Percentiles rank a stretch among this genome's conserved stretches.
Conservation (phyloP, 2,888 invertebrate genomes). For the Ormyrus pomaceus region DNA sequence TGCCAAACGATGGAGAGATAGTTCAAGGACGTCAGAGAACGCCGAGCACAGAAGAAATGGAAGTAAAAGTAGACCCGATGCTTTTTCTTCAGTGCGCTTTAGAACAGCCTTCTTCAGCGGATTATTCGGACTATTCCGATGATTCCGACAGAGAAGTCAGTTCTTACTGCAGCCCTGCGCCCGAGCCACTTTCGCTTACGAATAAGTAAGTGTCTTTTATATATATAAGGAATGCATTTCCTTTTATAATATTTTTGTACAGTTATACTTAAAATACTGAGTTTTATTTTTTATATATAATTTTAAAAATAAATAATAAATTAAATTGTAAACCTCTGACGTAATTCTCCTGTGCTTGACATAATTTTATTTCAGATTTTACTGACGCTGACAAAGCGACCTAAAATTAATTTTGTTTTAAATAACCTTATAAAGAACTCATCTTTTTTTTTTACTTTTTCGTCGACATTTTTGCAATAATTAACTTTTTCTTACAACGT, state of each 20-base stretch:
- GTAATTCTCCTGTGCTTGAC: no score
- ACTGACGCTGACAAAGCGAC: background rate
- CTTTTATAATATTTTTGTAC: no score
- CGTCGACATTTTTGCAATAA: no score
- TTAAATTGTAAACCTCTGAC: no score
- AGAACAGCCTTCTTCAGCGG: constrained; percentile 73
- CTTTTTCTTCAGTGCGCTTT: constrained; percentile 80
- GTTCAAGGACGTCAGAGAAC: constrained; percentile 59
- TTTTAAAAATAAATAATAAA: no score
- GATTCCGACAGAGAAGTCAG: constrained; percentile 54
- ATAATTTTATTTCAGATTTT: background rate
- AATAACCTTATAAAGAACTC: no score
- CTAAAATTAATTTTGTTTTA: background rate
- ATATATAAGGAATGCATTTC: no score
- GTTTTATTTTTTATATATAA: no score
- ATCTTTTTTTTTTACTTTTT: no score
- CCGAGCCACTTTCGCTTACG: constrained; percentile 60
- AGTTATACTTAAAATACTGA: no score
- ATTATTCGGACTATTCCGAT: constrained; percentile 70
- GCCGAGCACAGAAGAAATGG: constrained; percentile 78
- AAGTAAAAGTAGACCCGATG: constrained; percentile 84
- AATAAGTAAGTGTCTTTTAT: constrained; percentile 62
- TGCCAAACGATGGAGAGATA: constrained; percentile 65
- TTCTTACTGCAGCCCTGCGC: constrained; percentile 22
- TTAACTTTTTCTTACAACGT: no score